A percentile compares a stretch with the other conserved stretches of the same genome.
phyloP scores from a whole-genome alignment of 2,797 vertebrate genomes.

The Microcaecilia unicolor region DNA sequence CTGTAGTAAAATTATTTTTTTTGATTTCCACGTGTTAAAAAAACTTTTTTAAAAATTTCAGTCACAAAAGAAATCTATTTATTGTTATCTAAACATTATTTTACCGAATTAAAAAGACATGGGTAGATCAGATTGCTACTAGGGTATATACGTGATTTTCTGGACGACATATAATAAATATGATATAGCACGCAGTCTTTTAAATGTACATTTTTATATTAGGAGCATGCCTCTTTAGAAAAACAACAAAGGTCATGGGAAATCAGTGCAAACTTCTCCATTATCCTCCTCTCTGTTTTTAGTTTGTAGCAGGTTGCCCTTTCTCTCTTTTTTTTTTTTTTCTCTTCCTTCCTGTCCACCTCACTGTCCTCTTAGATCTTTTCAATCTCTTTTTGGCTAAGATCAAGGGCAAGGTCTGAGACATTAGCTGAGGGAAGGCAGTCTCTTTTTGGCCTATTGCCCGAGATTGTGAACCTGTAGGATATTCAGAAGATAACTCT shows the following conservation, averaged over 20 bases:
- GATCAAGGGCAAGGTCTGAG: too few relatives aligned
- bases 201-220: slow-evolving; percentile 56
- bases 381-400: slow-evolving; percentile 17
- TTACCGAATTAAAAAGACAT: slow-evolving; percentile 62
- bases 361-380: slow-evolving; percentile 36
- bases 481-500: too few relatives aligned
- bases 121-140: slow-evolving; percentile 49
- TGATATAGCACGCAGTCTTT: slow-evolving; percentile 68
- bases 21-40: slow-evolving; percentile 50
- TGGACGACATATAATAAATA: slow-evolving; percentile 74
- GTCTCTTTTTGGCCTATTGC: too few relatives aligned
- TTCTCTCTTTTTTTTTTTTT: slow-evolving; percentile 18
- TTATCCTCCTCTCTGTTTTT: slow-evolving; percentile 23
- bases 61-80: slow-evolving; percentile 57
- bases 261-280: slow-evolving; percentile 68
- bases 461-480: too few relatives aligned
- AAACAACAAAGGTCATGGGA: slow-evolving; percentile 57
- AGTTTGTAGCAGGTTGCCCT: background rate
- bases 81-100: slow-evolving; percentile 66
- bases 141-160: slow-evolving; percentile 59
- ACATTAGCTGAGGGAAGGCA: too few relatives aligned
- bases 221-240: slow-evolving; percentile 67
- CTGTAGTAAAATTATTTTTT: slow-evolving; percentile 46
- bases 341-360: slow-evolving; percentile 35
- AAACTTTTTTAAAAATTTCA: slow-evolving; percentile 51